Base-by-base conservation (phyloP, 1,140 invertebrate species). In the Drosophila pseudoananassae region DNA sequence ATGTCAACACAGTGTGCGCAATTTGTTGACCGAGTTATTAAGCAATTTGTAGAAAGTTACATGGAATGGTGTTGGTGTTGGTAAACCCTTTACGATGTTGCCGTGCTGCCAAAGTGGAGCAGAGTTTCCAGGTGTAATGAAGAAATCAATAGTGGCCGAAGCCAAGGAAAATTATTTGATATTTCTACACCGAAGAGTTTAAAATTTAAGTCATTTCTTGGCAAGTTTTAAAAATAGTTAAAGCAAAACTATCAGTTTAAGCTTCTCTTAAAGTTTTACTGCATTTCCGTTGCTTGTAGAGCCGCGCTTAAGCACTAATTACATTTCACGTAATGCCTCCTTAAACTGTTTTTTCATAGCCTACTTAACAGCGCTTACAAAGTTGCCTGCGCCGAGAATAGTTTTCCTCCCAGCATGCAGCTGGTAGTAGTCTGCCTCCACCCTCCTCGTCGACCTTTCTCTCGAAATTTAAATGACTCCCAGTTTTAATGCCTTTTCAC, bases 361-460 rank as follows among this genome's bases (percentile, higher is more conserved):
- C 77, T 81, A 87, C 78, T 85, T 87, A 78, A 71, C 40, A 46
- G 65, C 54, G 74, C 51, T 81, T 53, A 77, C 64, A 87, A 78
- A 78, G 27, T 87, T 71, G 69, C 64, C 45, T 27, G 31, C n/a
- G 61, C 53, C 57, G 40, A 15, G 43, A 59, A 66, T 75, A 76
- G 72, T 76, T 76, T 59, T 12, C 49, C 31, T 4, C 8, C 5
- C 14, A 36, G 12, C 9, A 36, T 36, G 12, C 17, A 7, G n/a
- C 33, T 14, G 4, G 9, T 2, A 3, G 25, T 7, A 27, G 25
- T 5, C 4, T 5, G 1, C 25, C 23, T n/a, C 25, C 7, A 4
- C 3, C 38, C 36, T 15, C 15, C 6, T 15, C 9, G 3, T 1
- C 66, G 31, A 68, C 43, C 55, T 43, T 57, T 47, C 59, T 47